Conservation (phyloP, 2,113 vertebrate genomes). For the Donacobius atricapilla region DNA sequence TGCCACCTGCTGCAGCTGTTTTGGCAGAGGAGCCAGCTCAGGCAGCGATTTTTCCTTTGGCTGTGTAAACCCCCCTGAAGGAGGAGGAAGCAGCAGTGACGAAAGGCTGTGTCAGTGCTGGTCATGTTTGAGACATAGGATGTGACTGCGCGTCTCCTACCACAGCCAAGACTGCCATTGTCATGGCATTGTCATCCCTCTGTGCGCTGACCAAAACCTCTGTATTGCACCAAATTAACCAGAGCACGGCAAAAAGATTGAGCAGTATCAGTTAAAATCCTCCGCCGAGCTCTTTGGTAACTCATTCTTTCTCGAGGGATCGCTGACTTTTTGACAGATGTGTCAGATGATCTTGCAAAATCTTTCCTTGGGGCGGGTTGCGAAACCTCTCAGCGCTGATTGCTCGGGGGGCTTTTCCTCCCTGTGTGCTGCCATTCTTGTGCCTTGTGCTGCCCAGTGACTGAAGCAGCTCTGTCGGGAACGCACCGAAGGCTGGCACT, state of each 20-base stretch:
- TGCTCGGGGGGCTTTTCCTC: not conserved
- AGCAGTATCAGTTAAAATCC: not conserved
- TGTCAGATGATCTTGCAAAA: not conserved
- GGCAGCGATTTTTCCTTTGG: not conserved
- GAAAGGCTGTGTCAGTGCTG: not conserved
- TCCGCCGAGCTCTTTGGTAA: not conserved
- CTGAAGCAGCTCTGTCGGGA: not conserved
- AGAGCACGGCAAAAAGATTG: not conserved
- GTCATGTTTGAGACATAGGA: rapidly evolving
- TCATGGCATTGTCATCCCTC: not conserved
- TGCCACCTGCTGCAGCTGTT: not conserved
- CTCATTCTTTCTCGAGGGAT: not conserved
- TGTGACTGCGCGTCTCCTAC: not conserved
- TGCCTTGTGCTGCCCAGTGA: not conserved
- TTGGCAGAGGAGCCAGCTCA: not conserved
- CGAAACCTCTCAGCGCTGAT: not conserved
- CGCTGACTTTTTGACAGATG: not conserved
- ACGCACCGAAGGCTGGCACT: not conserved
- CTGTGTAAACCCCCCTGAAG: not conserved
- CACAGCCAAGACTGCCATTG: not conserved
- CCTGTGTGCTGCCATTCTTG: not conserved
- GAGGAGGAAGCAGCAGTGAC: not conserved
- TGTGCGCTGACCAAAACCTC: rapidly evolving
- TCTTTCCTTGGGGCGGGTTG: not conserved
- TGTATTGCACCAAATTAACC: not conserved